Percentiles rank a stretch among this genome's conserved stretches.
Conservation (phyloP, 2,113 vertebrate genomes). For the Mixornis gularis region DNA sequence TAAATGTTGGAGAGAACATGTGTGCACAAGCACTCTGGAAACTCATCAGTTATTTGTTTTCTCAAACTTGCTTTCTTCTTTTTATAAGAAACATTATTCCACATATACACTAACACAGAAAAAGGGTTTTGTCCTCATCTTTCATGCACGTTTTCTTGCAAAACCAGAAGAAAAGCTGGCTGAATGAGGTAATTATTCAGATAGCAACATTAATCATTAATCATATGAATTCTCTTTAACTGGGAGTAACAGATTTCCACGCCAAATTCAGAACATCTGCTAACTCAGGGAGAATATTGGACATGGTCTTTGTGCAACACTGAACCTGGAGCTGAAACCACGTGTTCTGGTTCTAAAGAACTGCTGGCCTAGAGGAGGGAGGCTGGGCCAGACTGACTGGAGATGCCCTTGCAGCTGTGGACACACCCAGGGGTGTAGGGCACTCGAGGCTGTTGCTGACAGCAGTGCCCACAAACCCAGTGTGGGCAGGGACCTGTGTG, state of each 20-base stretch:
- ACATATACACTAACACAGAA: neutral
- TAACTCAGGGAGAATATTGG: neutral
- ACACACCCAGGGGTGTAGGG: neutral
- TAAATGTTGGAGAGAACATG: neutral
- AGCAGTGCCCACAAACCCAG: neutral
- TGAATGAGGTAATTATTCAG: neutral
- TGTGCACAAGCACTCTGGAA: neutral
- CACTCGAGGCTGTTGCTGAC: neutral
- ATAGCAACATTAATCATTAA: neutral
- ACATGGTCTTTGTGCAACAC: neutral
- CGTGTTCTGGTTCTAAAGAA: rapidly evolving
- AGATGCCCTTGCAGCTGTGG: neutral
- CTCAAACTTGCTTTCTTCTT: neutral
- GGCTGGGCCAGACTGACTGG: rapidly evolving
- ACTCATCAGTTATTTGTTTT: neutral
- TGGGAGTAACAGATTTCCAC: neutral
- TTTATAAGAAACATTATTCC: neutral
- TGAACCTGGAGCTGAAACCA: neutral
- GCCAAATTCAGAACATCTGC: slow-evolving; percentile 13
- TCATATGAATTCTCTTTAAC: neutral
- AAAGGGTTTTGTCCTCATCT: neutral
- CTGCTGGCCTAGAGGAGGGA: neutral
- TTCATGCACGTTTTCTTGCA: neutral
- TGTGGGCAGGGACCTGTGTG: neutral
- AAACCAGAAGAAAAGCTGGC: neutral